Evolutionary conservation across 2,797 vertebrate species (phyloP).

Genomic region (Smutsia gigantea): DNA sequence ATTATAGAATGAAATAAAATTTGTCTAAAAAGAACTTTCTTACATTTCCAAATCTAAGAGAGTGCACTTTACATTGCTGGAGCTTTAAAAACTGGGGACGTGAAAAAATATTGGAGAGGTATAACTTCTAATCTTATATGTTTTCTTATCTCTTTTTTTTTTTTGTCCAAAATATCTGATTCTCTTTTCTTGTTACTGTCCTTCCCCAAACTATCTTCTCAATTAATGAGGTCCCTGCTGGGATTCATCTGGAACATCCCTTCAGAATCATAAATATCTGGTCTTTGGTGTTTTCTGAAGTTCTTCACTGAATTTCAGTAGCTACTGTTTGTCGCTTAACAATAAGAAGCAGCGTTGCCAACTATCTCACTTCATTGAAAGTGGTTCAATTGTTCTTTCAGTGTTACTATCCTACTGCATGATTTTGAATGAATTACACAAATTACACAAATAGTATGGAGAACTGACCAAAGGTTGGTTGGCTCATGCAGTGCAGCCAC

Average conservation of each 20-base stretch:
- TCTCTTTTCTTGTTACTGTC: background rate
- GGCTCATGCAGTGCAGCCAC: background rate
- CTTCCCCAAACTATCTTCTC: background rate
- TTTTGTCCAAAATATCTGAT: background rate
- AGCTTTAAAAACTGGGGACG: background rate
- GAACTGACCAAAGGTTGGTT: background rate
- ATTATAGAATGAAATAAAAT: conserved; percentile 27
- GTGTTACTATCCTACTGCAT: background rate
- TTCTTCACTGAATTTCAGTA: background rate
- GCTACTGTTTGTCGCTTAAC: background rate
- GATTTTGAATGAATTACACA: conserved; percentile 20
- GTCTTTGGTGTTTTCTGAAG: background rate
- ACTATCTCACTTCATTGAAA: too few relatives aligned
- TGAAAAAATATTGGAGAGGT: background rate
- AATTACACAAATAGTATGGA: background rate
- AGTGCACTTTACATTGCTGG: background rate
- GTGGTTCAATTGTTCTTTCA: background rate
- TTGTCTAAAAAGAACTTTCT: conserved; percentile 36
- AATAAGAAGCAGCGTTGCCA: too few relatives aligned
- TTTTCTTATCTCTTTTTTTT: conserved; percentile 27
- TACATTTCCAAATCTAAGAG: background rate
- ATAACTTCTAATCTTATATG: background rate
- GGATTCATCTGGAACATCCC: background rate
- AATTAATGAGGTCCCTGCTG: background rate
- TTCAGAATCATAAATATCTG: conserved; percentile 1